Evolutionary conservation across 1,140 invertebrate species (phyloP).

Genomic region (Scaptomyza montana): DNA sequence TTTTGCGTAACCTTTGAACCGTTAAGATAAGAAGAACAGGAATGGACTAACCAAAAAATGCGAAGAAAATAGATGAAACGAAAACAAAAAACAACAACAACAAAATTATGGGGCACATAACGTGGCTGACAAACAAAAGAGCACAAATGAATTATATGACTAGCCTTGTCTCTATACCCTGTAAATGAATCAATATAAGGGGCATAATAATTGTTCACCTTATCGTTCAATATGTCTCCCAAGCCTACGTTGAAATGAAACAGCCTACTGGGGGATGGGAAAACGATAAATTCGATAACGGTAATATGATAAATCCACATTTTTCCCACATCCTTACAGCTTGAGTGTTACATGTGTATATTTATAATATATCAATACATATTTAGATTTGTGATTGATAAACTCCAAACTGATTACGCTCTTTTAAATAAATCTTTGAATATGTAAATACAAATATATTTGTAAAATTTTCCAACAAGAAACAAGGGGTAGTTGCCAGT

Average conservation of each 20-base stretch:
- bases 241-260: no score
- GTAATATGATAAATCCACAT: no score
- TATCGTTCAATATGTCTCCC: background rate
- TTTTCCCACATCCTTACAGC: no score
- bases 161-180: slow-evolving; percentile 33
- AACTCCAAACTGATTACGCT: no score
- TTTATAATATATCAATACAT: no score
- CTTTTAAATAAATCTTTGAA: no score
- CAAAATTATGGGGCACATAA: slow-evolving; percentile 38
- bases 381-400: no score
- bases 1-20: slow-evolving; percentile 79
- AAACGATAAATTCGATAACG: no score
- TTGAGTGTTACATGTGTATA: no score
- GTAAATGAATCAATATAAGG: slow-evolving; percentile 14
- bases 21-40: slow-evolving; percentile 71
- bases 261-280: no score
- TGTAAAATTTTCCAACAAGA: background rate
- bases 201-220: background rate
- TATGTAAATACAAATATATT: no score
- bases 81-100: background rate
- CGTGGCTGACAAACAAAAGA: slow-evolving; percentile 74
- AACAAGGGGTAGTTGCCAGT: slow-evolving; percentile 4
- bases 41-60: background rate
- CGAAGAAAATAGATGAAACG: background rate
- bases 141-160: slow-evolving; percentile 72